Evolutionary conservation across 2,113 vertebrate species (phyloP), one percentile per base, ranked within the genome.

Genomic region (Theropithecus gelada): DNA sequence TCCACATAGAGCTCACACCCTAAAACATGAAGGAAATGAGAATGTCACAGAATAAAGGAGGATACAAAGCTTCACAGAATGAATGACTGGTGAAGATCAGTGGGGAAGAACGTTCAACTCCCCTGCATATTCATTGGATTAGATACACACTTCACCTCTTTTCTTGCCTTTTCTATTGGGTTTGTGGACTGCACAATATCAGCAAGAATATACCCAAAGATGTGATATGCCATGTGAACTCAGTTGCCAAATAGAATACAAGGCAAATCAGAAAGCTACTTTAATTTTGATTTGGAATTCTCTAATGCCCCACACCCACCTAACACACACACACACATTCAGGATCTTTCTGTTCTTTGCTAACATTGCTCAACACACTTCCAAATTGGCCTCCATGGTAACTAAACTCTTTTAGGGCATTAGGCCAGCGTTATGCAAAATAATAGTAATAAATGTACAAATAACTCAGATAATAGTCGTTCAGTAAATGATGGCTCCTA

Each of bases 151-250:
- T 11, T 91, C 14, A 10, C 8, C 27, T 78, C 50, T 8, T 2
- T 18, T 40, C 20, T 70, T 2, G 43, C 10, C 18, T 18, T 48
- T 14, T 57, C 66, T 5, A 1, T 0, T 11, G 27, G 55, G 8
- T 12, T 30, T 25, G 14, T 7, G 5, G 55, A 18, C 4, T 18
- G 5, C 0, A 8, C 5, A 1, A 6, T 40, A 20, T 25, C 8
- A 50, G 3, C 40, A 81, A 68, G 35, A 95, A 84, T 8, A 32
- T 18, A 3, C 3, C 18, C 11, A 78, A 25, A 91, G 14, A n/a
- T 57, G 35, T 13, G 8, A 30, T 75, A 14, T 4, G 32, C 16
- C 3, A 22, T 17, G 35, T 8, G 30, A 90, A 83, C 11, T 66
- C 35, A 59, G 30, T 75, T 30, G 3, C 45, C 43, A 27, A 23